Evolutionary conservation across 1,140 invertebrate genomes (phyloP), one percentile per base, ranked within the genome.

Genomic region (Orchesella cincta): DNA sequence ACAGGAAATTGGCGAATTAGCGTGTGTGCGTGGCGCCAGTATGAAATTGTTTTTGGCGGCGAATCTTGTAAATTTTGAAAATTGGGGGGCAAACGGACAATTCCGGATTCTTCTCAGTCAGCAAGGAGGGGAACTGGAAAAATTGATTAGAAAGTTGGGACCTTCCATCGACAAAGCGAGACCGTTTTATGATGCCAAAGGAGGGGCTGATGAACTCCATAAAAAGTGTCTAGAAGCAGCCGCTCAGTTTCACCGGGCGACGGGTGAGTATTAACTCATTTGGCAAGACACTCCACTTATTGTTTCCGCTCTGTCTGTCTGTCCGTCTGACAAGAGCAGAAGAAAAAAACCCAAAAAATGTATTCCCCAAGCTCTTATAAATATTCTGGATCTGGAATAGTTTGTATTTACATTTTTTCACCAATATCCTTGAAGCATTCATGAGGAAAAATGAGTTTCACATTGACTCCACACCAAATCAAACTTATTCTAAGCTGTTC

Each of bases 191-290:
- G 94, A 96, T 85, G 89, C 93, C 1, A 67, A 67, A 67, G 62
- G 28, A 29, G 31, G 26, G 26, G 26, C 62, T 12, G 62, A 67
- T n/a, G 62, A 67, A 29, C 31, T 67, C 12, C 62, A 33, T 29
- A 34, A 81, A 51, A 14, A 54, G 29, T 94, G 93, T 83, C 93
- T 98, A 84, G 91, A 91, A 83, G 95, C 96, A 52, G 95, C 95
- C 39, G 91, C 95, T 46, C 91, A 93, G 84, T 99, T 94, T 85
- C 95, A 98, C 85, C 89, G 94, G 83, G 95, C 96, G 35, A 97
- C 93, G 86, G 93, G 94, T 93, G 86, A 88, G 82, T 80, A 62
- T 16, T 57, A 57, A 57, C 3, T 57, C 54, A 57, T 23, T 5
- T 57, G 23, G 54, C 23, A 16, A 14, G 14, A 26, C 54, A 26